Evolutionary conservation across 2,797 vertebrate species (phyloP), one percentile per base, ranked within the genome.

Genomic region (Alcedo quadribrachys): DNA sequence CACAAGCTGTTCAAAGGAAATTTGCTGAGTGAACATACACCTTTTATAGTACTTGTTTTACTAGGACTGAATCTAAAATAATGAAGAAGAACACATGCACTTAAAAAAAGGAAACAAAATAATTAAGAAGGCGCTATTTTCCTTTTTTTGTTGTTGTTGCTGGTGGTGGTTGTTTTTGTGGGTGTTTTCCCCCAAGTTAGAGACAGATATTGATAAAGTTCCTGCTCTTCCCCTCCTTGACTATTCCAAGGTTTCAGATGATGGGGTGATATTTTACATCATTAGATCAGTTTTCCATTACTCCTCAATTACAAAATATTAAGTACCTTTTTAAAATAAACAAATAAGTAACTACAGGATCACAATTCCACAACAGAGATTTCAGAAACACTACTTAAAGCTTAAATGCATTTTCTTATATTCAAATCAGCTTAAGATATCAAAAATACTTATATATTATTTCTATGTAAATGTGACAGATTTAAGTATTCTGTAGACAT

Each of bases 1-100:
- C 89, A 91, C 40, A 89, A 86, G 63, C 83, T 77, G 51, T 87
- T 92, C 60, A 81, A 89, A 84, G 46, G 24, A 87, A 94, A 91
- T 54, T 35, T 69, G 70, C 75, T 93, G 60, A 87, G 43, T 76
- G 83, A 92, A 89, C 28, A 74, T 7, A 81, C 40, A 92, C 54
- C 35, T 93, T 85, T 68, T 9, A 62, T 8, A 83, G 43, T 57
- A 76, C 25, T 83, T 7, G 1, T 53, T 93, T 70, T 81, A 75
- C 25, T 37, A 55, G 40, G 27, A 77, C 8, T 86, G 84, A 60
- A 79, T 55, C 11, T 45, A 92, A 88, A 94, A 89, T 68, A 92
- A 90, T 43, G 37, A 83, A 77, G 45, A 1, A 74, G 82, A 91
- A 55, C 60, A 79, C 24, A 77, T 11, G 60, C 14, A 9, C 21